A percentile compares a stretch with the other conserved stretches of the same genome.
These are phyloP conservation scores for Mythimna loreyi DNA, from an alignment of 2,888 invertebrate genomes.

Conservation along the genomic window DNA sequence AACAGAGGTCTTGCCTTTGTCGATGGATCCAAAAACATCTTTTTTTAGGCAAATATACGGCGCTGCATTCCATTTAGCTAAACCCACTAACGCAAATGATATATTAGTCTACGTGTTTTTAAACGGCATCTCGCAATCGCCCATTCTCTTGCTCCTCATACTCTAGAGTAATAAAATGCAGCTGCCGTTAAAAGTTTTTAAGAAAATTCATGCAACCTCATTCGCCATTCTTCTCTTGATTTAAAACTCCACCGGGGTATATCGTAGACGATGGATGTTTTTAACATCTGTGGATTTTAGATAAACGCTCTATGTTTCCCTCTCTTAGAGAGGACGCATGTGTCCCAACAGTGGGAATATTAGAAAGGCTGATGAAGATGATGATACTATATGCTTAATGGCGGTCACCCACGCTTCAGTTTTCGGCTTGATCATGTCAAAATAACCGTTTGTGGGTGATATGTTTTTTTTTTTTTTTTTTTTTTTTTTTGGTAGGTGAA, in stretches of 20 bases:
- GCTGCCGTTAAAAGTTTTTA: slow-evolving; percentile 30
- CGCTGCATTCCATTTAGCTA: neutral
- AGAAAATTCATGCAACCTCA: slow-evolving; percentile 41
- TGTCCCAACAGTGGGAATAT: too few relatives aligned
- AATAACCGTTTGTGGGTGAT: too few relatives aligned
- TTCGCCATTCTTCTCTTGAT: slow-evolving; percentile 13
- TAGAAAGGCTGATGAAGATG: too few relatives aligned
- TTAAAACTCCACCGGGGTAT: slow-evolving; percentile 6
- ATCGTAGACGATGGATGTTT: neutral
- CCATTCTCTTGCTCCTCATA: slow-evolving; percentile 13
- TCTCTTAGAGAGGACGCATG: too few relatives aligned
- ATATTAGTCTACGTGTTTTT: slow-evolving; percentile 13
- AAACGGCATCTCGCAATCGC: slow-evolving; percentile 19
- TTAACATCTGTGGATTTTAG: neutral
- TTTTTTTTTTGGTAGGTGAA: too few relatives aligned
- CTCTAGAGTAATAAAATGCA: slow-evolving; percentile 39
- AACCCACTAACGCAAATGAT: neutral
- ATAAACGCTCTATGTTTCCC: too few relatives aligned
- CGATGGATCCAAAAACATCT: neutral
- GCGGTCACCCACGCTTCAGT: too few relatives aligned
- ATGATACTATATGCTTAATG: too few relatives aligned
- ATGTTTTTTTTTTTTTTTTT: too few relatives aligned
- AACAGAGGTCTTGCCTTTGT: too few relatives aligned
- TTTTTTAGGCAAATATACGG: neutral
- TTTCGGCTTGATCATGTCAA: too few relatives aligned